Evolutionary conservation across 2,888 invertebrate species (phyloP).

Genomic region (Sarcophaga rosellei): DNA sequence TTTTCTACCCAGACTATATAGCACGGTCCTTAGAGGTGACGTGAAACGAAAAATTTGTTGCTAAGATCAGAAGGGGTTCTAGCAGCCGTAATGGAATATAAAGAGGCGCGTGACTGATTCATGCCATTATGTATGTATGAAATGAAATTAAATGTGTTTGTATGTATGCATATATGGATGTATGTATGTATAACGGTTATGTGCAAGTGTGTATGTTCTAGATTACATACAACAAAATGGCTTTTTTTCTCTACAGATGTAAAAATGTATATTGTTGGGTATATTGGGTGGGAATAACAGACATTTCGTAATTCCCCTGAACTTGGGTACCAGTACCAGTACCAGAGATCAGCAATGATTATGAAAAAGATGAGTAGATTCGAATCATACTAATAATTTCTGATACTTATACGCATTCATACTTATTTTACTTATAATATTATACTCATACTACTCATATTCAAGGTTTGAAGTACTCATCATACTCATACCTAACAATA

Average conservation of each 20-base stretch:
- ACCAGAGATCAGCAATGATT: too few relatives aligned
- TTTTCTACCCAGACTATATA: constrained; percentile 2
- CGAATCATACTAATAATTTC: too few relatives aligned
- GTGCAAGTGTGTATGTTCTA: neutral
- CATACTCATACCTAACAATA: too few relatives aligned
- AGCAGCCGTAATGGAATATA: constrained; percentile 18
- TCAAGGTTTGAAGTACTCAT: too few relatives aligned
- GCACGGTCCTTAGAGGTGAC: neutral
- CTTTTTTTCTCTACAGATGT: constrained; percentile 26
- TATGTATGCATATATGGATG: neutral
- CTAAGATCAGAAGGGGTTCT: constrained; percentile 1
- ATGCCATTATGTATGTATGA: constrained; percentile 37
- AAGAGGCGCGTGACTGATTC: constrained; percentile 68
- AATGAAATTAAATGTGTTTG: neutral
- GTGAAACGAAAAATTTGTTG: neutral
- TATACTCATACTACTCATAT: too few relatives aligned
- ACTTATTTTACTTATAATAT: too few relatives aligned
- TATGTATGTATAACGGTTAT: neutral
- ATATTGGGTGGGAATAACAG: neutral
- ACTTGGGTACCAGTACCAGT: too few relatives aligned
- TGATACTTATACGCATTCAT: too few relatives aligned
- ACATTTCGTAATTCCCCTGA: neutral
- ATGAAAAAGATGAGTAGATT: too few relatives aligned
- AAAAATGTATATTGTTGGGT: neutral
- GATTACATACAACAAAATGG: constrained; percentile 20